Evolutionary conservation across 2,113 vertebrate species (phyloP).

Genomic region (Epinephelus moara): DNA sequence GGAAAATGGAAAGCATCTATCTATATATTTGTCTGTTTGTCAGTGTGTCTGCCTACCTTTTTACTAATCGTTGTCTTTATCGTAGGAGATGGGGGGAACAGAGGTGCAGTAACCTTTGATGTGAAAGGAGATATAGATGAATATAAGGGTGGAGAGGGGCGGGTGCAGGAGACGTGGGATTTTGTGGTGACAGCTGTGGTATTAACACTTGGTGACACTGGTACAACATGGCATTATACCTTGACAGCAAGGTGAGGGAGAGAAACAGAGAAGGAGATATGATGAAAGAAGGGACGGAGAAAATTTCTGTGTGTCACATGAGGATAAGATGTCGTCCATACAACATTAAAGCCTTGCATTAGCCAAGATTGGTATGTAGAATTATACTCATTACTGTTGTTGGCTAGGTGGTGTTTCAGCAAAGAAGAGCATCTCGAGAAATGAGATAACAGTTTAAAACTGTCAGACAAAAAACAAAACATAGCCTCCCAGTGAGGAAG

Average conservation of each 20-base stretch:
- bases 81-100: slow-evolving; percentile 24
- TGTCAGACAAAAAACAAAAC: not conserved
- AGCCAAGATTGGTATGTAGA: not conserved
- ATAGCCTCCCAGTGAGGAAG: not conserved
- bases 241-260: slow-evolving; percentile 44
- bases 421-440: not conserved
- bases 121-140: slow-evolving; percentile 37
- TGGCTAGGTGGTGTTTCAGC: not conserved
- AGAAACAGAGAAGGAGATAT: not conserved
- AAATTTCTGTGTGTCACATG: not conserved
- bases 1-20: slow-evolving; percentile 70
- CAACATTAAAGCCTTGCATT: not conserved
- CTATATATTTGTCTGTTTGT: slow-evolving; percentile 66
- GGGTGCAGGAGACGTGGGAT: slow-evolving; percentile 49
- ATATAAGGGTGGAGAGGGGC: slow-evolving; percentile 39
- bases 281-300: not conserved
- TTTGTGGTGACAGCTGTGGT: slow-evolving; percentile 64
- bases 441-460: not conserved
- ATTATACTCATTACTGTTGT: not conserved
- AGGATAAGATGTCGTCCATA: not conserved
- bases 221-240: slow-evolving; percentile 62
- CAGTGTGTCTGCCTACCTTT: slow-evolving; percentile 58
- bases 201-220: slow-evolving; percentile 69
- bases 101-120: slow-evolving; percentile 63
- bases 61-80: slow-evolving; percentile 72